Percentiles rank a stretch among this genome's conserved stretches.
phyloP scores from a whole-genome alignment of 2,888 invertebrate species.

The Phania funesta region DNA sequence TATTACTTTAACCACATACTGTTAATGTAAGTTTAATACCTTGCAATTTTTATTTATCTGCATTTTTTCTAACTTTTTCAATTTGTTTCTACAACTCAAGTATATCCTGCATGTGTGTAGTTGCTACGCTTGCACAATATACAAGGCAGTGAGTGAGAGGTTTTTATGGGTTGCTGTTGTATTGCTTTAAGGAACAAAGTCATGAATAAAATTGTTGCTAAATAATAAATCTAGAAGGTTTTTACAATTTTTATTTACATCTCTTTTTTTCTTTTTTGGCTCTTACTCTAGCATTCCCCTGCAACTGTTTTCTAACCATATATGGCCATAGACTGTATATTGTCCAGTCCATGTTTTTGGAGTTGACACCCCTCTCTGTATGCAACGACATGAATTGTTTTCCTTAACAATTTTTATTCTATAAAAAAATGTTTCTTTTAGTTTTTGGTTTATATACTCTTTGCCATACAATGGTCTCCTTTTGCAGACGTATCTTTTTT shows the following conservation, averaged over 20 bases:
- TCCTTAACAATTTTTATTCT: conserved; percentile 51
- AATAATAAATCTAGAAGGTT: too few species aligned
- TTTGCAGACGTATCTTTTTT: conserved; percentile 27
- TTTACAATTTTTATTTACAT: too few species aligned
- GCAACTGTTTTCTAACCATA: neutral
- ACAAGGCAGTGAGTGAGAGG: neutral
- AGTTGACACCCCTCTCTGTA: neutral
- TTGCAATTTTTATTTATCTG: conserved; percentile 55
- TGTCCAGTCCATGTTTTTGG: too few species aligned
- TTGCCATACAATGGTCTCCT: conserved; percentile 29
- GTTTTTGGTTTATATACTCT: conserved; percentile 1
- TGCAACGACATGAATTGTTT: conserved; percentile 40
- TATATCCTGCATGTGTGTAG: conserved; percentile 6
- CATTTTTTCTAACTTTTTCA: conserved; percentile 57
- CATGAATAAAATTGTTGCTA: conserved; percentile 68
- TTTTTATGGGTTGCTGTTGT: conserved; percentile 42
- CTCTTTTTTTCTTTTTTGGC: too few species aligned
- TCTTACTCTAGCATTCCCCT: conserved; percentile 2
- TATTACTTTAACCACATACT: conserved; percentile 41
- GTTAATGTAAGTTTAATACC: conserved; percentile 56
- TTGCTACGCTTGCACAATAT: neutral
- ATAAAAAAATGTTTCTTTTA: neutral
- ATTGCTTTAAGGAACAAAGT: conserved; percentile 64
- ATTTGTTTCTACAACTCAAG: conserved; percentile 40
- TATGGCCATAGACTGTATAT: neutral